phyloP scores from a whole-genome alignment of 2,797 vertebrate species.

The Sebastes paucispinis region DNA sequence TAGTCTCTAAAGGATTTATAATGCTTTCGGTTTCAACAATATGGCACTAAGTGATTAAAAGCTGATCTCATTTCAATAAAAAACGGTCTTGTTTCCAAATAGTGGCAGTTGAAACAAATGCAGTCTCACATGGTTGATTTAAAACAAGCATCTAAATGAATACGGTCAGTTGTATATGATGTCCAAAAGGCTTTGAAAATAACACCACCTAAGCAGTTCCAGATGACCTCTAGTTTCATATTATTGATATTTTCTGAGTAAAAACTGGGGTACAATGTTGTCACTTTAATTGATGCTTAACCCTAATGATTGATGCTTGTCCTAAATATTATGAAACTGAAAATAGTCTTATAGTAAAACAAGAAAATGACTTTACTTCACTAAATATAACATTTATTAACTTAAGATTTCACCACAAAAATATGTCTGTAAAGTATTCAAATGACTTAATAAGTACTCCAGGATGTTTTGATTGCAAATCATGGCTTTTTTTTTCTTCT shows the following conservation, averaged over 20 bases:
- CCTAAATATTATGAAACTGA: conserved; percentile 74
- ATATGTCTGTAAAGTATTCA: conserved; percentile 73
- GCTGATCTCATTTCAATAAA: conserved; percentile 54
- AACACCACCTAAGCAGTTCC: conserved; percentile 51
- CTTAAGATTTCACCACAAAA: conserved; percentile 80
- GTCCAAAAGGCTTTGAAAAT: conserved; percentile 48
- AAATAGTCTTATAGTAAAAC: conserved; percentile 76
- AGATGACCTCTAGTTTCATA: conserved; percentile 48
- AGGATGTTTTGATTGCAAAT: conserved; percentile 87
- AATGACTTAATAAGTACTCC: conserved; percentile 73
- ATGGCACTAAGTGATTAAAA: conserved; percentile 74
- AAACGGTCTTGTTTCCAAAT: conserved; percentile 39
- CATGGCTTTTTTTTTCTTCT: conserved; percentile 87
- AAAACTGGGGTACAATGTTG: conserved; percentile 49
- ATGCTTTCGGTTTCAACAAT: conserved; percentile 48
- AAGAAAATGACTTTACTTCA: conserved; percentile 76
- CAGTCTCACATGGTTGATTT: conserved; percentile 38
- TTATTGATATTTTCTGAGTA: conserved; percentile 49
- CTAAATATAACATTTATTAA: conserved; percentile 80
- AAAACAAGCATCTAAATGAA: conserved; percentile 66
- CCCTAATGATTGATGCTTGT: conserved; percentile 59
- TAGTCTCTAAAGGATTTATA: conserved; percentile 36
- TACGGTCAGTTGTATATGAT: conserved; percentile 38
- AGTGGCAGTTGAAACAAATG: conserved; percentile 69
- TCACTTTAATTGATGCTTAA: conserved; percentile 57